Base-by-base conservation (phyloP, 92 coral and sea anemone genomes). In the Epizoanthus illoricatus region DNA sequence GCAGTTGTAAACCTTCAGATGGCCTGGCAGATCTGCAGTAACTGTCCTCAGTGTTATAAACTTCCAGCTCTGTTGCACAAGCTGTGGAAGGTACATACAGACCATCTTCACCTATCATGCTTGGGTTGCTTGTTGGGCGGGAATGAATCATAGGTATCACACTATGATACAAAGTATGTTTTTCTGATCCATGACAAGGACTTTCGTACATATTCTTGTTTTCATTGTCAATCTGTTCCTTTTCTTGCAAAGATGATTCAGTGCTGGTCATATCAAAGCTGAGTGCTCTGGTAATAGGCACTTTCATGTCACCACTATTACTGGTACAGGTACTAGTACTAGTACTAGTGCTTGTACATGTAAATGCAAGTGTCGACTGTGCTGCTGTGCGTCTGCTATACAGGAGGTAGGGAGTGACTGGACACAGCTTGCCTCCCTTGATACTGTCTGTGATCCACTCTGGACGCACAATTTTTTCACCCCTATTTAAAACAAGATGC, bases 401-500 rank as follows among this genome's bases (percentile, higher is more conserved):
- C 75, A 97, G 89, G 20, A 97, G 91, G 73, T 91, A 97, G n/a
- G 92, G 76, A 4, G 78, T 76, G 13, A 88, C 88, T 45, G 97
- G 92, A 40, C 94, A 89, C 33, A 92, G 85, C 62, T 57, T 86
- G 21, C 84, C 87, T 40, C 81, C 88, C 75, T 88, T 88, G 55
- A 94, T 89, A 83, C 99, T 91, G 88, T 96, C 98, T 13, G 92
- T 85, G 39, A 96, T 93, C 99, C 99, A 96, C 39, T 92, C 87
- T 16, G 99, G 99, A 57, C 88, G 99, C 11, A 93, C 99, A 55
- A 96, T 92, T 67, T 93, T 91, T 71, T 96, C 93, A 76, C 84
- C 92, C 75, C 98, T 93, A 62, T 85, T 71, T 16, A 15, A 82
- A 64, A 73, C 56, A 18, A 73, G 49, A 52, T 10, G 12, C 33